Conservation (phyloP, 2,888 invertebrate species). For the Elgonia sp. region DNA sequence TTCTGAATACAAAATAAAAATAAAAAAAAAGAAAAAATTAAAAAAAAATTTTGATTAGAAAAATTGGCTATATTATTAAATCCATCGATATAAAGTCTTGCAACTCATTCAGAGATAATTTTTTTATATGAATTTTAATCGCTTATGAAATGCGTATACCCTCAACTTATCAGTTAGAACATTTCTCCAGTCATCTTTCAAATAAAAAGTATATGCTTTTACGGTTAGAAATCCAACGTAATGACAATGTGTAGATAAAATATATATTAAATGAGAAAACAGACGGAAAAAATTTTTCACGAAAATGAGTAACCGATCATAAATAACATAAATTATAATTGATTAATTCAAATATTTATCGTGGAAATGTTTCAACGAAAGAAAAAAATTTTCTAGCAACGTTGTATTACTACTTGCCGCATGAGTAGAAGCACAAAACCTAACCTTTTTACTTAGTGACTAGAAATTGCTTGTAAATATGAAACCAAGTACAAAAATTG, state of each 20-base stretch:
- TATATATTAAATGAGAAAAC: neutral
- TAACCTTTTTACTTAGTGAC: too few species aligned
- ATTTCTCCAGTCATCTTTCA: slow-evolving; percentile 44
- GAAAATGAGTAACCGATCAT: too few species aligned
- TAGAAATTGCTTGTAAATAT: too few species aligned
- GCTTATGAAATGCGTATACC: slow-evolving; percentile 20
- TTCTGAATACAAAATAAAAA: neutral
- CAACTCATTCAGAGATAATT: slow-evolving; percentile 45
- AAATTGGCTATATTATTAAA: neutral
- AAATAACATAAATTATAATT: neutral
- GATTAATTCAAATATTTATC: too few species aligned
- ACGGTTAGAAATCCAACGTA: slow-evolving; percentile 18
- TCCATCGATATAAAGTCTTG: slow-evolving; percentile 20
- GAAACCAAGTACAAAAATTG: too few species aligned
- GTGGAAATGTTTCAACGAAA: too few species aligned
- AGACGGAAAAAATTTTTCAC: neutral
- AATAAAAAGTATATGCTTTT: slow-evolving; percentile 21
- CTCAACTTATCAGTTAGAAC: slow-evolving; percentile 38
- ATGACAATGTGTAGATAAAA: neutral
- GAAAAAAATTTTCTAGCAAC: too few species aligned
- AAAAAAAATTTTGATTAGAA: neutral
- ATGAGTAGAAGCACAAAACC: too few species aligned
- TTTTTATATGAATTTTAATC: slow-evolving; percentile 44
- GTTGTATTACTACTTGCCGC: too few species aligned
- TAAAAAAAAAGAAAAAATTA: too few species aligned